Percentiles rank a stretch among this genome's conserved stretches.
Evolutionary conservation across 2,113 vertebrate species (phyloP).

Genomic region (Formicarius rufipectus): DNA sequence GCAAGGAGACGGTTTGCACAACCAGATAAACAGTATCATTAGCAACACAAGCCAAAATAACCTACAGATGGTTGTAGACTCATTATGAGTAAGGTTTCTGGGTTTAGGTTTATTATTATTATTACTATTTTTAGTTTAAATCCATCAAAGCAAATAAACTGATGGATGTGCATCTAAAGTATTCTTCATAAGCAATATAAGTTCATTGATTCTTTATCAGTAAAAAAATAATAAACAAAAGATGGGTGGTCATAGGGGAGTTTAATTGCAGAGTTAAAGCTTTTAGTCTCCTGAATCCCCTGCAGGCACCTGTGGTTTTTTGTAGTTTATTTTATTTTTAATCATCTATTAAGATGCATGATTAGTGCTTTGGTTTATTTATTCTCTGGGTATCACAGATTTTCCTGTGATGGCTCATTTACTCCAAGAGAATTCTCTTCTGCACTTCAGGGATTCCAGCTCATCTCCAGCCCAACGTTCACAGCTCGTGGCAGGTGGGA

Average conservation of each 20-base stretch:
- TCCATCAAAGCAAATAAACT: not conserved
- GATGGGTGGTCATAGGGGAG: fast-evolving
- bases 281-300: not conserved
- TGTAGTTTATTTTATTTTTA: too few relatives aligned
- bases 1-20: not conserved
- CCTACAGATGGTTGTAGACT: not conserved
- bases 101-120: too few relatives aligned
- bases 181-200: not conserved
- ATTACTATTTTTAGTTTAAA: too few relatives aligned
- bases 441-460: not conserved
- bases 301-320: not conserved
- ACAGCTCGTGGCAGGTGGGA: fast-evolving
- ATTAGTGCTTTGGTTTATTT: not conserved
- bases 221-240: not conserved
- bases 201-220: not conserved
- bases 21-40: not conserved
- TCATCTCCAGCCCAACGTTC: not conserved
- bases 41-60: not conserved
- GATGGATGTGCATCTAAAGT: not conserved
- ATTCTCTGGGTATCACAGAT: not conserved
- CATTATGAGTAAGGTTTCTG: not conserved
- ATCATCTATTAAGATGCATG: not conserved
- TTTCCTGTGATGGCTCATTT: not conserved
- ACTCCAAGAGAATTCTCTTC: not conserved
- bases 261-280: not conserved